These are phyloP conservation scores for Griposia aprilina DNA, from an alignment of 2,888 invertebrate genomes.

Conservation along the genomic window DNA sequence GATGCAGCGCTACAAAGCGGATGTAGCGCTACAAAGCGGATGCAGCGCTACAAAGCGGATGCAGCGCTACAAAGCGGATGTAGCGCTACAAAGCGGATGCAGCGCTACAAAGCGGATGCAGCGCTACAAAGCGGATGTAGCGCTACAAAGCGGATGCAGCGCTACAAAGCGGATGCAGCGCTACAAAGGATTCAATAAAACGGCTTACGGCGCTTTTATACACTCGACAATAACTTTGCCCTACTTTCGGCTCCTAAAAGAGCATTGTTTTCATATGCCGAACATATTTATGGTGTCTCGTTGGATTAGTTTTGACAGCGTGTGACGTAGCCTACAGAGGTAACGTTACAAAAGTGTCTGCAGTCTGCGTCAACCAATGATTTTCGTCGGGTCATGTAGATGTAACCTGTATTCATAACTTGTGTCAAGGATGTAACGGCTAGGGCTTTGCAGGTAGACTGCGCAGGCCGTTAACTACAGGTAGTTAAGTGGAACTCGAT, in stretches of 20 bases:
- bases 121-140: slow-evolving; percentile 35
- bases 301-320: slow-evolving; percentile 7
- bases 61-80: slow-evolving; percentile 33
- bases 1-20: slow-evolving; percentile 33
- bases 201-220: slow-evolving; percentile 19
- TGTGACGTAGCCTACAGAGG: background rate
- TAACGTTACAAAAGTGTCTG: background rate
- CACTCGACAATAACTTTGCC: slow-evolving; percentile 15
- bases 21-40: slow-evolving; percentile 32
- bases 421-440: background rate
- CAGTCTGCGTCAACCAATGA: background rate
- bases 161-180: slow-evolving; percentile 33
- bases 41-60: slow-evolving; percentile 33
- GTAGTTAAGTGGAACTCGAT: too few species aligned
- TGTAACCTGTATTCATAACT: background rate
- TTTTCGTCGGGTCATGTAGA: background rate
- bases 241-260: background rate
- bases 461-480: too few species aligned
- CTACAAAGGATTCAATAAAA: slow-evolving; percentile 38
- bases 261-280: slow-evolving; percentile 2
- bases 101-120: slow-evolving; percentile 36
- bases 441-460: too few species aligned
- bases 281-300: slow-evolving; percentile 1
- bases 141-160: slow-evolving; percentile 35
- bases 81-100: slow-evolving; percentile 33